These are phyloP conservation scores for Umimayanthus chanpuru DNA, from an alignment of 92 coral and sea anemone genomes.

Conservation along the genomic window DNA sequence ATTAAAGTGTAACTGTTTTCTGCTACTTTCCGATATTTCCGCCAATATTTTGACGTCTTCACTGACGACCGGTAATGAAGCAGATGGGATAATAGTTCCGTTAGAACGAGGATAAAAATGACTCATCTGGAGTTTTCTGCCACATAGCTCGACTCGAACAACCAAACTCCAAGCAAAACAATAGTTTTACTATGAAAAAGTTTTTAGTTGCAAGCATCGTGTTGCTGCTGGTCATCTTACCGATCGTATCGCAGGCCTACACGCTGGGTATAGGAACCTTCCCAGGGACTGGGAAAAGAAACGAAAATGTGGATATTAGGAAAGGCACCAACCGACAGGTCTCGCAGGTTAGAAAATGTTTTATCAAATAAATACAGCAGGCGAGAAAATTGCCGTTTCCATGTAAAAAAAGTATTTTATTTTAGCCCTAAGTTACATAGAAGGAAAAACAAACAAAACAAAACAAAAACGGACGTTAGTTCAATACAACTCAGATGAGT, in stretches of 20 bases:
- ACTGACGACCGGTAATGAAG: not conserved
- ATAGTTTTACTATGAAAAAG: not conserved
- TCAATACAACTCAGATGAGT: too few relatives aligned
- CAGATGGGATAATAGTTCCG: not conserved
- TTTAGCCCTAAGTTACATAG: too few relatives aligned
- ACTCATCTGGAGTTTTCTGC: not conserved
- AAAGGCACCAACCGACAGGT: not conserved
- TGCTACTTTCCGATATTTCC: not conserved
- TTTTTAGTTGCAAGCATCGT: not conserved
- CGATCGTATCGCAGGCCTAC: not conserved
- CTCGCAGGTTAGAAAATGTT: not conserved
- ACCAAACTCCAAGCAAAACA: not conserved
- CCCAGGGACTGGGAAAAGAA: not conserved
- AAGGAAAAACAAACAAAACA: too few relatives aligned
- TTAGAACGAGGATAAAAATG: not conserved
- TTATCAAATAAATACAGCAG: too few relatives aligned
- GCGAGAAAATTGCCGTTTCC: too few relatives aligned
- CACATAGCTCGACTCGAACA: not conserved
- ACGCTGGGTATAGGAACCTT: not conserved
- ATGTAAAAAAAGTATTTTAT: too few relatives aligned
- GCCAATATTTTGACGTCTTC: not conserved
- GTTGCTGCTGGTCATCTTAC: not conserved
- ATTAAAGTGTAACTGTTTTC: too few relatives aligned
- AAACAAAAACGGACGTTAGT: too few relatives aligned
- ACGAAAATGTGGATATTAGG: not conserved